Evolutionary conservation across 1,140 invertebrate genomes (phyloP), one percentile per base, ranked within the genome.

Genomic region (Phenacoccus solenopsis): DNA sequence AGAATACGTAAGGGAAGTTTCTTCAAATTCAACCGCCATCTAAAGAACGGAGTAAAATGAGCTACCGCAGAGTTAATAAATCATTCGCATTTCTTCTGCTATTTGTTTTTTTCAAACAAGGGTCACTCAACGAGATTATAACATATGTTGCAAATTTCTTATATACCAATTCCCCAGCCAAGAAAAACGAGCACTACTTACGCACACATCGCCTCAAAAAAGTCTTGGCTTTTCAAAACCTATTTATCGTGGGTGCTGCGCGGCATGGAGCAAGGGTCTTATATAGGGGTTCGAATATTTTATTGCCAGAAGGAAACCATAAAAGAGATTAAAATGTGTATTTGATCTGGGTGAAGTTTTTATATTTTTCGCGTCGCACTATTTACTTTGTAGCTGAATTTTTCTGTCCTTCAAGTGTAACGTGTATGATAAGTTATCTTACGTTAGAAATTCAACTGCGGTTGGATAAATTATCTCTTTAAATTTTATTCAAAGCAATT

Each of bases 271-370:
- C 2, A 49, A 10, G 4, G 5, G 38, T 49, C 4, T 49, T 49
- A 32, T 49, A 49, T 9, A 4, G 12, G 5, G 20, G 20, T 49
- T 49, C 38, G 38, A 49, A 49, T 49, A 49, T 49, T 49, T 49
- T 49, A 49, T 49, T 49, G 4, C 38, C 38, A 49, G 20, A 49
- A 49, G 38, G 38, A 49, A 49, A 49, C 38, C 38, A 49, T 49
- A 49, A 49, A 49, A 49, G 38, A 49, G 38, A 49, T 49, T 49
- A 49, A 49, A 49, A 49, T 49, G 38, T 49, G 38, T 49, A 49
- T 49, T 49, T 49, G 38, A 49, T 49, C 38, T 49, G 16, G 5
- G 38, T 7, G 30, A 32, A 32, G 30, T 32, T 32, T 32, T 16
- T 49, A 2, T 49, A 16, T n/a, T 3, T 49, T 4, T 10, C 38